Conservation (phyloP, 2,797 vertebrate species). For the Ataeniobius toweri region DNA sequence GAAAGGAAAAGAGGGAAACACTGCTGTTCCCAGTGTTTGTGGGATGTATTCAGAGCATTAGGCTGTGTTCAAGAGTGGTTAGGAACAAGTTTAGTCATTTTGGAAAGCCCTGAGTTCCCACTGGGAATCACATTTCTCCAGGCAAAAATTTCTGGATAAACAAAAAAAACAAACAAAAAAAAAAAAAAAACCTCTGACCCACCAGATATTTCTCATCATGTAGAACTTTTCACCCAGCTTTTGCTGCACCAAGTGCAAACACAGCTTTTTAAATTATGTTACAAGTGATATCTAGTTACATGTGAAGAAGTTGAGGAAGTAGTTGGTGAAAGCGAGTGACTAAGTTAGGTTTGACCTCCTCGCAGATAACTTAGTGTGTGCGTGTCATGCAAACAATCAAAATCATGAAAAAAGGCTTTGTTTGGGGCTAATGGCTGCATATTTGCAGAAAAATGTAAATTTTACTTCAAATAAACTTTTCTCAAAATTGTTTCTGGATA, state of each 20-base stretch:
- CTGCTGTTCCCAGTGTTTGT: constrained; percentile 24
- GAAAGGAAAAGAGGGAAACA: constrained; percentile 12
- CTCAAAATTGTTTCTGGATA: background rate
- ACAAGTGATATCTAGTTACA: background rate
- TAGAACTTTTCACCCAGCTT: background rate
- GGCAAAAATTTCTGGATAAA: background rate
- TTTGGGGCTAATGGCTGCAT: background rate
- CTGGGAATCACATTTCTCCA: background rate
- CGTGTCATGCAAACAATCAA: constrained; percentile 6
- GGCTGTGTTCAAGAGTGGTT: constrained; percentile 3
- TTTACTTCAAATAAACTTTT: background rate
- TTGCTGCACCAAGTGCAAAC: background rate
- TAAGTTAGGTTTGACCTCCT: constrained; percentile 3
- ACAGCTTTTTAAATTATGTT: background rate
- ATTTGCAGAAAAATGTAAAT: background rate
- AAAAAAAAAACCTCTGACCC: background rate
- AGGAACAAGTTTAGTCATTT: constrained; percentile 7
- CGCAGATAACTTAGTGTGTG: constrained; percentile 9
- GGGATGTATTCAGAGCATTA: background rate
- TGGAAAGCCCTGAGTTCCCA: constrained; percentile 3
- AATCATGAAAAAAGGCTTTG: background rate
- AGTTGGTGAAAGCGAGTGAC: background rate
- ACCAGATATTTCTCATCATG: background rate
- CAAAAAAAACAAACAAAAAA: background rate
- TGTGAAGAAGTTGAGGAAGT: background rate